Evolutionary conservation across 2,113 vertebrate genomes (phyloP).

Genomic region (Cygnus atratus): DNA sequence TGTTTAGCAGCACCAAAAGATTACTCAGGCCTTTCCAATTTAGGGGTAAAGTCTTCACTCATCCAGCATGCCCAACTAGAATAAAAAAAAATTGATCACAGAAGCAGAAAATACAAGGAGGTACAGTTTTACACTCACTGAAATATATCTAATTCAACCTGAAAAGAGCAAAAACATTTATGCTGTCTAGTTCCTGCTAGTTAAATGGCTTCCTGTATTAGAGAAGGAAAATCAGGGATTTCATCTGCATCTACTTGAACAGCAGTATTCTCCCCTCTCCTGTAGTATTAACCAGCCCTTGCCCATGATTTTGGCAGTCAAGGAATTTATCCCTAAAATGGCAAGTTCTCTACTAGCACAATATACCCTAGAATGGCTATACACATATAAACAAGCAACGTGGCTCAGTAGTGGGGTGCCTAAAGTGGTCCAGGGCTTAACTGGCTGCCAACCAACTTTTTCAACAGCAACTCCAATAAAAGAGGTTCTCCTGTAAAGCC

Average conservation of each 20-base stretch:
- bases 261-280: background rate
- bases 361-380: background rate
- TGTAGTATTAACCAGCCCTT: background rate
- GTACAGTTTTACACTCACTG: background rate
- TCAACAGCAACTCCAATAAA: background rate
- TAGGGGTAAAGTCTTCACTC: background rate
- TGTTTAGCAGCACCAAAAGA: background rate
- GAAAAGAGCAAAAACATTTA: background rate
- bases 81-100: background rate
- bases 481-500: background rate
- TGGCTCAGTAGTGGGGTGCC: background rate
- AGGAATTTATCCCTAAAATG: background rate
- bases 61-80: background rate
- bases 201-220: background rate
- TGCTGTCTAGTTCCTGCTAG: background rate
- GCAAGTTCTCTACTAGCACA: background rate
- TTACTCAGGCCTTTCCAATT: background rate
- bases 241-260: background rate
- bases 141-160: background rate
- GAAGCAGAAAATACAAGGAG: background rate
- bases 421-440: background rate
- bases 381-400: accelerated
- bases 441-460: background rate
- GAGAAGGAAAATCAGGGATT: background rate
- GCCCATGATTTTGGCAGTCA: background rate